phyloP scores from a whole-genome alignment of 2,888 invertebrate species.

The Brachyptera risi region DNA sequence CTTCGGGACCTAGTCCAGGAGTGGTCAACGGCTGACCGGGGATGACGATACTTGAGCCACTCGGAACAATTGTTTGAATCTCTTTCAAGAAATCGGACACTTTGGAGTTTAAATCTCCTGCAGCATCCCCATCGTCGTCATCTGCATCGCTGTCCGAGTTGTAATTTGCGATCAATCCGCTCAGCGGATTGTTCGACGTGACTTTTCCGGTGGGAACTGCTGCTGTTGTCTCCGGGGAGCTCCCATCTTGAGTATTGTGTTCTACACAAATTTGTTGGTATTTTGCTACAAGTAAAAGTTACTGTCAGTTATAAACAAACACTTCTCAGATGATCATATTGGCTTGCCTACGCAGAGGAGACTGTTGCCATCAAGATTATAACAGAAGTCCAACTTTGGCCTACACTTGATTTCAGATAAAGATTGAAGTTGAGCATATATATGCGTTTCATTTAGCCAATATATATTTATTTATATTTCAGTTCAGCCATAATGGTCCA shows the following conservation, averaged over 20 bases:
- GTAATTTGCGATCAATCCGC: constrained; percentile 34
- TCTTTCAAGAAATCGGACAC: constrained; percentile 36
- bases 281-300: constrained; percentile 35
- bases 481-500: no score
- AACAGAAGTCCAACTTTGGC: no score
- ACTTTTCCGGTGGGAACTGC: constrained; percentile 16
- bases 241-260: constrained; percentile 29
- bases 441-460: background rate
- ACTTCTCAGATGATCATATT: no score
- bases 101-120: constrained; percentile 32
- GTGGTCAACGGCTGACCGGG: constrained; percentile 9
- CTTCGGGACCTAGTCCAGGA: constrained; percentile 6
- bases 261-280: constrained; percentile 38
- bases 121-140: constrained; percentile 22
- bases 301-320: background rate
- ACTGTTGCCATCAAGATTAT: no score
- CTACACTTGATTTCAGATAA: background rate
- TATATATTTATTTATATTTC: background rate
- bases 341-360: background rate
- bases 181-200: constrained; percentile 29
- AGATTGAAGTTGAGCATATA: background rate
- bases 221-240: constrained; percentile 12
- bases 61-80: constrained; percentile 27
- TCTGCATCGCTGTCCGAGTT: constrained; percentile 35
- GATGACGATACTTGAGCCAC: constrained; percentile 6